These are phyloP conservation scores for Sicus ferrugineus DNA, from an alignment of 2,888 invertebrate species.

Conservation along the genomic window DNA sequence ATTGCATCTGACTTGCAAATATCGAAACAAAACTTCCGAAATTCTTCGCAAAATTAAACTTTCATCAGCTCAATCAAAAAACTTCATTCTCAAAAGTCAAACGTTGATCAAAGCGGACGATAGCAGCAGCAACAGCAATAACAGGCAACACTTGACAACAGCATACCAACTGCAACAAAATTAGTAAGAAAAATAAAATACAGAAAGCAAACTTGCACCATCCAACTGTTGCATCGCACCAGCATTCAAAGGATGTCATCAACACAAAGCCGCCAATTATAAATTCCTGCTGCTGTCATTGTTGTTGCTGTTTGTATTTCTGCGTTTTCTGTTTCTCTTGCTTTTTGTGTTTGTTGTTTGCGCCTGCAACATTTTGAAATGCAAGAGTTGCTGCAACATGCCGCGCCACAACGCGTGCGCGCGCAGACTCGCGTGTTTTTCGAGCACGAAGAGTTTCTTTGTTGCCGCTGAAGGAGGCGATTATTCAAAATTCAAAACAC, in stretches of 20 bases:
- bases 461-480: not conserved
- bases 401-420: not conserved
- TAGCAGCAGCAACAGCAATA: not conserved
- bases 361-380: not conserved
- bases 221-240: not conserved
- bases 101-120: not conserved
- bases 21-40: too few relatives aligned
- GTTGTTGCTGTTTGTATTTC: not conserved
- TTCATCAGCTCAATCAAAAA: not conserved
- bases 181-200: not conserved
- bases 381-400: not conserved
- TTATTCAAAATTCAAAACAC: conserved; percentile 16
- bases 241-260: conserved; percentile 12
- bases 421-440: not conserved
- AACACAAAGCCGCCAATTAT: conserved; percentile 15
- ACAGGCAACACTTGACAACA: not conserved
- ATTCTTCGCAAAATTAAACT: not conserved
- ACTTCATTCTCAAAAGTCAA: not conserved
- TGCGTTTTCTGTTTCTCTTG: not conserved
- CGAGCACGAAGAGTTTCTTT: not conserved
- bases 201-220: not conserved
- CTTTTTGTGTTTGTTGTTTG: not conserved
- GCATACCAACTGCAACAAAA: not conserved
- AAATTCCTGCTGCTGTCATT: conserved; percentile 5
- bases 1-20: too few relatives aligned